These are phyloP conservation scores for Drosophila rhopaloa DNA, from an alignment of 1,140 invertebrate genomes.

Conservation along the genomic window DNA sequence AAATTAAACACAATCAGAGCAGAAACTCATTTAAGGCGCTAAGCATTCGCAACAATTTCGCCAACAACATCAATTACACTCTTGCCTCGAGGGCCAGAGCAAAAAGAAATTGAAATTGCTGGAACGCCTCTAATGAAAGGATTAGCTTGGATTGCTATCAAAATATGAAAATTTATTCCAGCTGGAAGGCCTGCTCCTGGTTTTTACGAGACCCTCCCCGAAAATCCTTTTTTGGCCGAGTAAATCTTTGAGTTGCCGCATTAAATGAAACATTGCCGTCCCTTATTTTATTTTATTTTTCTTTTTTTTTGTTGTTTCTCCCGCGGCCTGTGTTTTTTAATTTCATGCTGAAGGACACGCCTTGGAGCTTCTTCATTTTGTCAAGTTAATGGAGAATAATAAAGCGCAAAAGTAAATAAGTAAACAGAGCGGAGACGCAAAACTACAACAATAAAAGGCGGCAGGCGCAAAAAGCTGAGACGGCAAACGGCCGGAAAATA, in stretches of 20 bases:
- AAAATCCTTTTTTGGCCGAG: slow-evolving; percentile 38
- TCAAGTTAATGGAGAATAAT: slow-evolving; percentile 83
- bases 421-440: slow-evolving; percentile 67
- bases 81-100: slow-evolving; percentile 29
- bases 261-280: slow-evolving; percentile 43
- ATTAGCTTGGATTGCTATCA: slow-evolving; percentile 55
- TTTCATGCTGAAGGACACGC: slow-evolving; percentile 51
- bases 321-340: slow-evolving; percentile 42
- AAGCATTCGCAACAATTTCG: slow-evolving; percentile 76
- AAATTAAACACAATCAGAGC: slow-evolving; percentile 82
- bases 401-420: slow-evolving; percentile 82
- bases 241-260: slow-evolving; percentile 43
- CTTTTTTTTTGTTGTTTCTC: slow-evolving; percentile 1
- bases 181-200: slow-evolving; percentile 27
- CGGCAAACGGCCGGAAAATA: slow-evolving; percentile 80
- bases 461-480: slow-evolving; percentile 71
- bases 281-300: slow-evolving; percentile 5
- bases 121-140: slow-evolving; percentile 63
- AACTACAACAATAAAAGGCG: slow-evolving; percentile 80
- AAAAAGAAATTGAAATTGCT: slow-evolving; percentile 47
- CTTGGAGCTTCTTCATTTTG: slow-evolving; percentile 67
- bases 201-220: slow-evolving; percentile 24
- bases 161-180: slow-evolving; percentile 65
- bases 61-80: slow-evolving; percentile 59
- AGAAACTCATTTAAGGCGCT: slow-evolving; percentile 82